Base-by-base conservation (phyloP, 2,888 invertebrate genomes). In the Melolontha melolontha region DNA sequence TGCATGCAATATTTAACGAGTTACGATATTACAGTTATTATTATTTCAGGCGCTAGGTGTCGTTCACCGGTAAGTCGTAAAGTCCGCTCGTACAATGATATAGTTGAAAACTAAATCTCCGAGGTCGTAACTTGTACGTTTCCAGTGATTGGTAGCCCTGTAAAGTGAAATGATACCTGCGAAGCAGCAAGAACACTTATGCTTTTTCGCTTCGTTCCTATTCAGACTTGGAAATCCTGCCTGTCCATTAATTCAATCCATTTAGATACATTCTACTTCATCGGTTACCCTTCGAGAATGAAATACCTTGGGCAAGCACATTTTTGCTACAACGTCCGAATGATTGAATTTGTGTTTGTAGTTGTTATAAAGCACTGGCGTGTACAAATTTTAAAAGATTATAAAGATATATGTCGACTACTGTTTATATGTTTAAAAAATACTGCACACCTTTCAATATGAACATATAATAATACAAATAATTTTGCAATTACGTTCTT, bases 41-140 rank as follows among this genome's bases (percentile, higher is more conserved):
- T 22, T 22, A 17, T 47, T 14, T 47, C 47, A 16, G 47, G 47
- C 47, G 47, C 17, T 47, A 17, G 47, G 7, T 14, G 47, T 47
- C 16, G 34, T 34, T 34, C 34, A 34, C 34, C 34, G 34, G 10
- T 10, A 34, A 29, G 29, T 52, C 51, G 51, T 52, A 52, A 52
- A 52, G 29, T 14, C 6, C 29, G n/a, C 12, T 14, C 29, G 27
- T 29, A 34, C 51, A 34, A 52, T 52, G 51, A 52, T 52, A 52
- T 52, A 52, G 34, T 34, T 52, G 51, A 52, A 52, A 52, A 52
- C 51, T 52, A 52, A 52, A 52, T 52, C 51, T 52, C 51, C 4
- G 12, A 34, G 51, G 51, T 52, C 51, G 51, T 52, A 52, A 52
- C 29, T 52, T 52, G 51, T 52, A 52, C 51, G 34, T 52, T 52